Conservation (phyloP, 2,797 vertebrate species). For the Acanthurus lineatus region DNA sequence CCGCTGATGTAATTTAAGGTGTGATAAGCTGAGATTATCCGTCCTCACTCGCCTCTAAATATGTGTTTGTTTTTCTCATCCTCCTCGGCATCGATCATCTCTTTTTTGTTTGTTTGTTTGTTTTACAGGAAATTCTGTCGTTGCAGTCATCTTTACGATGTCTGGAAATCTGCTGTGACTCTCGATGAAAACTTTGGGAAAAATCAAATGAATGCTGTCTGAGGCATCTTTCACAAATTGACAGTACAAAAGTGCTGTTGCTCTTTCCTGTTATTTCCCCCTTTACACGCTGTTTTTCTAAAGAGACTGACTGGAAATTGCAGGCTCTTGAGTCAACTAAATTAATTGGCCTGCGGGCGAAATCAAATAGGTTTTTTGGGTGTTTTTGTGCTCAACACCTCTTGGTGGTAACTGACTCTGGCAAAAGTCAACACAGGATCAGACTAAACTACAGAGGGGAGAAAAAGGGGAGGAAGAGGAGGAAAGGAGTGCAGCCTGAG, state of each 20-base stretch:
- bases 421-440: conserved; percentile 69
- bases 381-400: conserved; percentile 56
- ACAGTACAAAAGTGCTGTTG: neutral
- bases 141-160: neutral
- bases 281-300: conserved; percentile 28
- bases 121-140: neutral
- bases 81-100: neutral
- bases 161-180: neutral
- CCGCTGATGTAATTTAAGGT: conserved; percentile 4
- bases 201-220: neutral
- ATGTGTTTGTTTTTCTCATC: neutral
- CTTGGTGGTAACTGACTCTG: conserved; percentile 63
- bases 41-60: neutral
- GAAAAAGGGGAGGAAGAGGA: conserved; percentile 51
- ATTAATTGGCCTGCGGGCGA: conserved; percentile 52
- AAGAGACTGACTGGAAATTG: conserved; percentile 41
- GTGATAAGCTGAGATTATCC: neutral
- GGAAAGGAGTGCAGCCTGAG: conserved; percentile 59
- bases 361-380: conserved; percentile 53
- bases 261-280: neutral
- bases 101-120: too few relatives aligned
- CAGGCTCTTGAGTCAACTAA: conserved; percentile 35
- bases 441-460: conserved; percentile 64
- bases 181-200: neutral
- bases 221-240: conserved; percentile 7